Conservation (phyloP, 2,888 invertebrate species). For the Gryllus longicercus region DNA sequence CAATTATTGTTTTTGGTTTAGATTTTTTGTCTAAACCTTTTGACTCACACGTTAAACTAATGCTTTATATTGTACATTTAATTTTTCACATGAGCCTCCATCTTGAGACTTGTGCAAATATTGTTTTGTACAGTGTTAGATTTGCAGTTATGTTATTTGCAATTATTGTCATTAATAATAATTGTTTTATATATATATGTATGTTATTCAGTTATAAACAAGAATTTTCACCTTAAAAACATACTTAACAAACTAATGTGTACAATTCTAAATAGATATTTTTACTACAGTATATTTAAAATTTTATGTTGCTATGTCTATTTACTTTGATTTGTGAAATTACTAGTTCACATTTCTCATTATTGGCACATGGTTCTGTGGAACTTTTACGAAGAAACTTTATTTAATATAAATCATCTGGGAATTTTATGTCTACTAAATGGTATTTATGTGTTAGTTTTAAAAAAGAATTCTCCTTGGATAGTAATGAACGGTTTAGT, state of each 20-base stretch:
- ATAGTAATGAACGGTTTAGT: background rate
- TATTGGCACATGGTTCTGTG: too few species aligned
- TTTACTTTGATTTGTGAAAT: background rate
- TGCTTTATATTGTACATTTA: slow-evolving; percentile 7
- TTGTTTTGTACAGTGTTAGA: slow-evolving; percentile 17
- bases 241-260: slow-evolving; percentile 17
- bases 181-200: slow-evolving; percentile 17
- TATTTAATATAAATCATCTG: too few species aligned
- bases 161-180: slow-evolving; percentile 11
- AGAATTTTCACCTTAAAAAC: background rate
- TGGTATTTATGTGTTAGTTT: background rate
- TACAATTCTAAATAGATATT: slow-evolving; percentile 17
- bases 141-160: slow-evolving; percentile 11
- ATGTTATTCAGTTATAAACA: slow-evolving; percentile 10
- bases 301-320: background rate
- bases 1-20: background rate
- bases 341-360: background rate
- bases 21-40: background rate
- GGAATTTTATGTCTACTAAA: too few species aligned
- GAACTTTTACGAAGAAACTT: too few species aligned
- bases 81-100: slow-evolving; percentile 2
- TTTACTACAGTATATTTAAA: slow-evolving; percentile 17
- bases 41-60: background rate
- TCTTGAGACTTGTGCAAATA: slow-evolving; percentile 2
- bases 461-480: background rate